These are phyloP conservation scores for Caiman crocodilus DNA, from an alignment of 2,797 vertebrate species.

Conservation along the genomic window DNA sequence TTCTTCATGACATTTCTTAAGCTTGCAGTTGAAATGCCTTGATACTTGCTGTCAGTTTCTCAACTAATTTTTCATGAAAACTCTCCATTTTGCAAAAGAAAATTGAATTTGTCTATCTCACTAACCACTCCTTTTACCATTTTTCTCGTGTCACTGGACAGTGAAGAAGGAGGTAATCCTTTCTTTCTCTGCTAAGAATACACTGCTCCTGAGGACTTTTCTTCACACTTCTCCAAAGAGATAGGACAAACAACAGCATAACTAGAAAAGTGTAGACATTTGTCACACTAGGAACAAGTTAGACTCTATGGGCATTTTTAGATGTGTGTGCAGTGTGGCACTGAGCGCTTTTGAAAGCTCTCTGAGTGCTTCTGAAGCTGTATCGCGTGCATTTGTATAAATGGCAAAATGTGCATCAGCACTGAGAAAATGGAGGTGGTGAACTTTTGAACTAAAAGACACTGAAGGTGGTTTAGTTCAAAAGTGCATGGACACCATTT, in stretches of 20 bases:
- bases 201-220: neutral
- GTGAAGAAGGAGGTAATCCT: neutral
- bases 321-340: too few species aligned
- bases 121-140: neutral
- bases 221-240: neutral
- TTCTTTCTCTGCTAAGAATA: neutral
- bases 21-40: fast-evolving
- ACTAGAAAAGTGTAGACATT: neutral
- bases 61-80: neutral
- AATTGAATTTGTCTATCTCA: neutral
- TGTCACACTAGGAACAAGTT: too few species aligned
- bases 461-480: too few species aligned
- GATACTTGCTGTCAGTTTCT: neutral
- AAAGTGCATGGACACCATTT: too few species aligned
- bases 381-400: too few species aligned
- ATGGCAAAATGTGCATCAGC: too few species aligned
- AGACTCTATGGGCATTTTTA: too few species aligned
- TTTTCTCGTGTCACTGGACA: neutral
- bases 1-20: neutral
- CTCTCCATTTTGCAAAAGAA: neutral
- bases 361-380: too few species aligned
- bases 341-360: too few species aligned
- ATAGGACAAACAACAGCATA: neutral
- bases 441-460: too few species aligned
- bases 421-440: too few species aligned